phyloP scores from a whole-genome alignment of 2,113 vertebrate species.

The Callipepla californica region DNA sequence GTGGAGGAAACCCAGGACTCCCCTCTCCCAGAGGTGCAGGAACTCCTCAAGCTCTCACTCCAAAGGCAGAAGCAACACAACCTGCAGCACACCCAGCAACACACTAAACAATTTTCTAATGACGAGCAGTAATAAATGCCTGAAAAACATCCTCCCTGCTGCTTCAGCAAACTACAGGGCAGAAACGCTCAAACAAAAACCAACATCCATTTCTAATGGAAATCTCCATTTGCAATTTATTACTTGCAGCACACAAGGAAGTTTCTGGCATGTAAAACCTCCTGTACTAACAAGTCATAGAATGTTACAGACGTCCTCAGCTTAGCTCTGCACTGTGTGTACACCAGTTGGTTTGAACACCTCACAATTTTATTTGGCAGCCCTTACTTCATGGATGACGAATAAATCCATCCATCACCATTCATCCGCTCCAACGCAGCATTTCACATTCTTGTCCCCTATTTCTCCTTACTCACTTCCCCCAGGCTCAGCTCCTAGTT shows the following conservation, averaged over 20 bases:
- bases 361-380: background rate
- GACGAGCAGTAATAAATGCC: background rate
- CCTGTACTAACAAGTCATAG: accelerated
- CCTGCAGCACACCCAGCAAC: background rate
- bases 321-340: accelerated
- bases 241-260: background rate
- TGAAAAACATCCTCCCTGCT: background rate
- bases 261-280: background rate
- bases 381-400: background rate
- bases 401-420: background rate
- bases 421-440: background rate
- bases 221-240: background rate
- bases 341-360: background rate
- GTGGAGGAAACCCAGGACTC: accelerated
- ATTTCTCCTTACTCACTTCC: background rate
- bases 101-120: background rate
- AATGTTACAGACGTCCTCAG: background rate
- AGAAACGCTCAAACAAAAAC: background rate
- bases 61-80: background rate
- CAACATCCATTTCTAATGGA: background rate
- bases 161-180: background rate
- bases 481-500: background rate
- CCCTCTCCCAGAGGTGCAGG: accelerated
- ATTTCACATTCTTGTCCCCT: background rate
- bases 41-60: background rate